Conservation (phyloP, 1,140 invertebrate genomes). For the Penaeus vannamei region DNA sequence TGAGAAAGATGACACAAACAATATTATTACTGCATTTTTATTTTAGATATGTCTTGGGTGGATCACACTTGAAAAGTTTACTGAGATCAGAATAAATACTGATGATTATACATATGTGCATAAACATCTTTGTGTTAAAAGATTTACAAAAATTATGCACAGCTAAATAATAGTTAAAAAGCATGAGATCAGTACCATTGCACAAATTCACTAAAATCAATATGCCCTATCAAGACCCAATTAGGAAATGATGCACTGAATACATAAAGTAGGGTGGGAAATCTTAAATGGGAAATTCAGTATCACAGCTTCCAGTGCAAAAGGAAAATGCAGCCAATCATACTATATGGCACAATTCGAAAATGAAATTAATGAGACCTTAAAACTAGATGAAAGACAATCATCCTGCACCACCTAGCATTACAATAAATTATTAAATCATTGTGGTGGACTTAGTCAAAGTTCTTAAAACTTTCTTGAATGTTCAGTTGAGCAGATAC, state of each 20-base stretch:
- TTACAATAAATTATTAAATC: background rate
- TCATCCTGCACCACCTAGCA: conserved; percentile 49
- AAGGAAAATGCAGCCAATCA: conserved; percentile 43
- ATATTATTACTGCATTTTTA: conserved; percentile 36
- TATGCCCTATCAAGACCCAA: conserved; percentile 1
- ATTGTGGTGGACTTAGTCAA: conserved; percentile 4
- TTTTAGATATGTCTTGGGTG: conserved; percentile 58
- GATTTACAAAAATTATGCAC: conserved; percentile 23
- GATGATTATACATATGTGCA: conserved; percentile 46
- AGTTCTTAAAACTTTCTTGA: no score
- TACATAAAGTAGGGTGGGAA: no score
- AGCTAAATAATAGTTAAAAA: conserved; percentile 26
- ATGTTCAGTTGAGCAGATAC: no score
- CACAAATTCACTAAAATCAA: conserved; percentile 40
- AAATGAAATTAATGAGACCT: conserved; percentile 27
- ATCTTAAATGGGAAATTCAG: conserved; percentile 21
- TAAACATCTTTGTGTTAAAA: conserved; percentile 22
- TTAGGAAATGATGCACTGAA: no score
- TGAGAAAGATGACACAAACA: background rate
- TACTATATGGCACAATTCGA: conserved; percentile 52
- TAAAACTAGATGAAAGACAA: conserved; percentile 60
- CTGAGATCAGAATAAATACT: conserved; percentile 65
- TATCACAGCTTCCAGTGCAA: conserved; percentile 57
- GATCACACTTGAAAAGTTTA: conserved; percentile 59
- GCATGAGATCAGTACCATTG: conserved; percentile 64